A percentile compares a stretch with the other conserved stretches of the same genome.
Evolutionary conservation across 2,797 vertebrate genomes (phyloP).

Genomic region (Ammospiza maritima): DNA sequence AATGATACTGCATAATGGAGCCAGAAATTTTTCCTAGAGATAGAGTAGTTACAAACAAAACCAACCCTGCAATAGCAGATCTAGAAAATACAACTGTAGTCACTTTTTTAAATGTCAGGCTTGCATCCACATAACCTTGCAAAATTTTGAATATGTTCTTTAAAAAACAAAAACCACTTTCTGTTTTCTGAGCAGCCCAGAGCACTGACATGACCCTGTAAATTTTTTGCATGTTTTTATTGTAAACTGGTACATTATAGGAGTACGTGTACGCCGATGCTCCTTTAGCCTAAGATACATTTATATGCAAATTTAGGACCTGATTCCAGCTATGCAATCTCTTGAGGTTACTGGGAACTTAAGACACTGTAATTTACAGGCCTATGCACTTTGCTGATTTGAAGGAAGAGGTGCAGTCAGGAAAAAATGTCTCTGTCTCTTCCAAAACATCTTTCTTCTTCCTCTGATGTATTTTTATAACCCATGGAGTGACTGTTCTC

Average conservation of each 20-base stretch:
- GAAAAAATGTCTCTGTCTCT: not conserved
- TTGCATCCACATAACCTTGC: not conserved
- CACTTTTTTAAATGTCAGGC: not conserved
- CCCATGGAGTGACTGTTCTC: not conserved
- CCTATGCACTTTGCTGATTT: not conserved
- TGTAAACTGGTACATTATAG: not conserved
- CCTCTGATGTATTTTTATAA: not conserved
- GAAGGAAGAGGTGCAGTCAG: not conserved
- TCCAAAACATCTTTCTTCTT: conserved; percentile 1
- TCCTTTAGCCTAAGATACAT: not conserved
- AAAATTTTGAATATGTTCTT: not conserved
- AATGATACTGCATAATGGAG: not conserved
- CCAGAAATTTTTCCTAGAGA: not conserved
- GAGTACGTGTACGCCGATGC: not conserved
- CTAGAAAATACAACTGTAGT: not conserved
- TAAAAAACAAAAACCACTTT: not conserved
- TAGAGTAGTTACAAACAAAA: not conserved
- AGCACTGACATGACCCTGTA: not conserved
- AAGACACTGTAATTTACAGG: not conserved
- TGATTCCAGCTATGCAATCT: not conserved
- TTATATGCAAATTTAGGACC: not conserved
- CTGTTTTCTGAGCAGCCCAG: not conserved
- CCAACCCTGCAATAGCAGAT: not conserved
- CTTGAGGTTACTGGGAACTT: not conserved
- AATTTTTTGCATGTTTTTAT: not conserved